Base-by-base conservation (phyloP, 2,113 vertebrate species). In the Athene noctua region DNA sequence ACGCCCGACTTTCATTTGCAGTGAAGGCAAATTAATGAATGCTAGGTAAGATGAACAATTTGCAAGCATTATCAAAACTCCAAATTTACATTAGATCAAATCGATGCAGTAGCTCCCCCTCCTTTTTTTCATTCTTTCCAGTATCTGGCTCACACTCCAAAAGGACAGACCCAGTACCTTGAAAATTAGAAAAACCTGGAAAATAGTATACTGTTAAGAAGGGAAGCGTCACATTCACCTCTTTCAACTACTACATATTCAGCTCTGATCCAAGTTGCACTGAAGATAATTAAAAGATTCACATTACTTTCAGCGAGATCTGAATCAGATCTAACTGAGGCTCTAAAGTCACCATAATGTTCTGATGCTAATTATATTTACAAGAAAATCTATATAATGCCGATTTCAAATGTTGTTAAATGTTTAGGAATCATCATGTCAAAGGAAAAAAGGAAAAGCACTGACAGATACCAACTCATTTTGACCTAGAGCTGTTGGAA, bases 241-340 rank as follows among this genome's bases (percentile, higher is more conserved):
- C 55, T 86, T 81, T 80, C 54, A 92, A n/a, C 46, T 46, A n/a
- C 17, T 27, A 51, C 14, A 29, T 70, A 87, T 91, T 86, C 78
- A 92, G 57, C 25, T 92, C 67, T 61, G 70, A 90, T 85, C 29
- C 52, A 72, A 90, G 74, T 65, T 59, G 51, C 38, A 42, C 34
- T 55, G 71, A 30, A 86, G 79, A 71, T 80, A 92, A 94, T 94
- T 94, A 86, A 77, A 88, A 95, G 70, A 90, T 58, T n/a, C 42
- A 38, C 42, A 63, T 92, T 87, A 91, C 26, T 20, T 59, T 61
- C 90, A 88, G 30, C 10, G 13, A 79, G 57, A 90, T 62, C 80
- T 86, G 85, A 40, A 91, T 82, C 54, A 74, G 34, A 55, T 65
- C 71, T 88, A 77, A 86, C 38, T 13, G 51, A 80, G 40, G 38